phyloP scores from a whole-genome alignment of 1,140 invertebrate genomes.

The Sesamia nonagrioides region DNA sequence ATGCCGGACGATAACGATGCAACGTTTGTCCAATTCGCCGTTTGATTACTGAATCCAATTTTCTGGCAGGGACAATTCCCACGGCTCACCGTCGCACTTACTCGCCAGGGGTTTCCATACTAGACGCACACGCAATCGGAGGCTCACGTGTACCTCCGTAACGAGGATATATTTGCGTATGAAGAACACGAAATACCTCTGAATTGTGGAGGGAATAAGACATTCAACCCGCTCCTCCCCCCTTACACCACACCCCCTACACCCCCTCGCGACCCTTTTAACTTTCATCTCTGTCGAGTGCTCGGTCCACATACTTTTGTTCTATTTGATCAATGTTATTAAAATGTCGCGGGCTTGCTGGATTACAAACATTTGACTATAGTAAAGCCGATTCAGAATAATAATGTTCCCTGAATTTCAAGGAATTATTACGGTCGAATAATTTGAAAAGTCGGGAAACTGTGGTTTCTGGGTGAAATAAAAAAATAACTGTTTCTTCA shows the following conservation, averaged over 20 bases:
- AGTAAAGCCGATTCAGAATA: slow-evolving; percentile 59
- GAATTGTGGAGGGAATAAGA: slow-evolving; percentile 87
- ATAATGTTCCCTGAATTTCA: slow-evolving; percentile 40
- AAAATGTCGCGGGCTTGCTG: slow-evolving; percentile 85
- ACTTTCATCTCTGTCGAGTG: slow-evolving; percentile 87
- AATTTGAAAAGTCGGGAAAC: background rate
- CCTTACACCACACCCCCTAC: slow-evolving; percentile 56
- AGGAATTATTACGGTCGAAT: slow-evolving; percentile 28
- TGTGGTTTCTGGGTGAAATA: background rate
- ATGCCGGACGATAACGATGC: slow-evolving; percentile 56
- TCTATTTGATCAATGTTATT: slow-evolving; percentile 88
- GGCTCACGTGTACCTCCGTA: slow-evolving; percentile 84
- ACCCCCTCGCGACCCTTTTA: slow-evolving; percentile 84
- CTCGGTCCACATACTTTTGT: slow-evolving; percentile 87
- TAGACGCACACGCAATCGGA: slow-evolving; percentile 79
- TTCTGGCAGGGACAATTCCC: slow-evolving; percentile 65
- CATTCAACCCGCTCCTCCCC: slow-evolving; percentile 83
- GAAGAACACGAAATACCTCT: slow-evolving; percentile 88
- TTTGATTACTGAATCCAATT: slow-evolving; percentile 72
- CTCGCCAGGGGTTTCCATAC: slow-evolving; percentile 65
- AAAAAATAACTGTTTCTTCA: background rate
- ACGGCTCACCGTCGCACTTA: slow-evolving; percentile 58
- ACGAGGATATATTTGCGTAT: slow-evolving; percentile 88
- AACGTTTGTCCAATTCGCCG: slow-evolving; percentile 59
- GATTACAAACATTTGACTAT: slow-evolving; percentile 84